A percentile compares a stretch with the other conserved stretches of the same genome.
Conservation (phyloP, 2,797 vertebrate genomes). For the Otolemur crassicaudatus region DNA sequence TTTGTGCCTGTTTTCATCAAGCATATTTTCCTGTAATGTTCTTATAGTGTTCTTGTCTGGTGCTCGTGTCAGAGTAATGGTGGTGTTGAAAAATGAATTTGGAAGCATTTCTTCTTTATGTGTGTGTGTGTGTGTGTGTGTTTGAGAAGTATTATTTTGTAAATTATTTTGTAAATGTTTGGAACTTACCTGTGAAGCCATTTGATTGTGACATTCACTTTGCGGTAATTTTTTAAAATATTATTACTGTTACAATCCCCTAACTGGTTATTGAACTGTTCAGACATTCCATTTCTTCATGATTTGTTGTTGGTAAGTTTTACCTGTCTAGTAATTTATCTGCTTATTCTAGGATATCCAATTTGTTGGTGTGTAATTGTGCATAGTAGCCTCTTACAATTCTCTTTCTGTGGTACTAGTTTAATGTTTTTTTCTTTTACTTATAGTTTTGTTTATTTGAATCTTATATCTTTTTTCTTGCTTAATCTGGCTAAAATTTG, state of each 20-base stretch:
- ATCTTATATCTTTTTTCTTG: background rate
- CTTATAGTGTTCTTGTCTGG: background rate
- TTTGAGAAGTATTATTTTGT: background rate
- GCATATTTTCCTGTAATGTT: background rate
- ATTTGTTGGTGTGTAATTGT: background rate
- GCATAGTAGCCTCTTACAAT: background rate
- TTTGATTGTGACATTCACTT: background rate
- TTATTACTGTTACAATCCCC: background rate
- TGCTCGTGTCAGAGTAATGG: background rate
- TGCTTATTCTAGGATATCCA: background rate
- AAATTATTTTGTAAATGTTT: background rate
- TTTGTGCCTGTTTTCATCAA: background rate
- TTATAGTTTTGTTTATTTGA: background rate
- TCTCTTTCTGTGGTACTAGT: background rate
- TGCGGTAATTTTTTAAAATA: background rate
- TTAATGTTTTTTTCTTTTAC: background rate
- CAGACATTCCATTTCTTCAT: background rate
- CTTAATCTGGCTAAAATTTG: background rate
- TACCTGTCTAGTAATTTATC: background rate
- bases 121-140: background rate
- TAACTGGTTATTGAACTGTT: background rate
- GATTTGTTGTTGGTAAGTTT: background rate
- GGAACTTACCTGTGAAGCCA: background rate
- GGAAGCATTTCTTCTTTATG: background rate
- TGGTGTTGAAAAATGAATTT: background rate